Base-by-base conservation (phyloP, 2,113 vertebrate species). In the Trinectes maculatus region DNA sequence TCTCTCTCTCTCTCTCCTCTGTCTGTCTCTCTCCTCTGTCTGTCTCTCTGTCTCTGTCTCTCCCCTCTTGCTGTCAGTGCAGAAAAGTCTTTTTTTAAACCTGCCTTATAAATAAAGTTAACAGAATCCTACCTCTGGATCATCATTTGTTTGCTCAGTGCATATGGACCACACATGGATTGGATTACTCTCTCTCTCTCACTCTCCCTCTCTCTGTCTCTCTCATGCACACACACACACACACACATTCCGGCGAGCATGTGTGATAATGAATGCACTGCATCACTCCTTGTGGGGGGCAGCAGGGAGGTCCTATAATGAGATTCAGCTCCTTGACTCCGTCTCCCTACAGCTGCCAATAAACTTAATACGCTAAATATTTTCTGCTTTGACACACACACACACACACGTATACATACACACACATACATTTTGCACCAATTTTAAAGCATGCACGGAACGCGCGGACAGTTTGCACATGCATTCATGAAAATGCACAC, bases 271-370 rank as follows among this genome's bases (percentile, higher is more conserved):
- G 77, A 83, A 89, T 89, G 65, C 92, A 88, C 92, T 94, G 94
- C 95, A 96, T 95, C 94, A 91, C 92, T 93, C 90, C 82, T 91
- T 46, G 28, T 74, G 80, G 82, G 88, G 87, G 91, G 85, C 89
- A 82, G 84, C 62, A 66, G 90, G 86, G 92, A 92, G 91, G 81
- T 89, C 78, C 85, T 91, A 92, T 95, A 91, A 93, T 91, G 90
- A 93, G 84, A 91, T 92, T 89, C 79, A 44, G 64, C 71, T 85
- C 85, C 72, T 90, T 83, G 80, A 86, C 83, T 85, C 84, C 70
- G 65, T 84, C 82, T 90, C 71, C 81, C 79, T 84, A 83, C 85
- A 80, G 77, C 84, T 89, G 83, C 87, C 86, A 85, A 92, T 89
- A 92, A 95, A 95, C 92, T 95, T 94, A 89, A 86, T 84, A 80